These are phyloP conservation scores for Galagoides demidoff DNA, from an alignment of 2,797 vertebrate species.

Conservation along the genomic window DNA sequence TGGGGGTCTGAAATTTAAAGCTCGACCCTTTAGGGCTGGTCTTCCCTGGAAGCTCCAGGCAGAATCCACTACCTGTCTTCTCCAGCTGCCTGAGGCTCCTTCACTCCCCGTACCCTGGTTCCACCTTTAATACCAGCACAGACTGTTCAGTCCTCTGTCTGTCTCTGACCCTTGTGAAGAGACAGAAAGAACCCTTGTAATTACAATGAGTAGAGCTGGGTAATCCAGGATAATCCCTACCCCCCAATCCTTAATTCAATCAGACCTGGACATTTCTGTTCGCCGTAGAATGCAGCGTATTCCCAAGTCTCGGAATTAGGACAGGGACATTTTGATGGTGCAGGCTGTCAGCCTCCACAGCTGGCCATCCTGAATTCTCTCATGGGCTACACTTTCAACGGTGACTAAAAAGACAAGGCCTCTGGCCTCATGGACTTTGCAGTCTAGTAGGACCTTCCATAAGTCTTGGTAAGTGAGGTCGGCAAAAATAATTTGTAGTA, in stretches of 20 bases:
- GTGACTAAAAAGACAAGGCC: neutral
- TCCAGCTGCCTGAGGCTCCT: neutral
- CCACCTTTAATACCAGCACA: neutral
- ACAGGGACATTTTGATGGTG: neutral
- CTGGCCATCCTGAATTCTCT: no score
- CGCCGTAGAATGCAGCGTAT: neutral
- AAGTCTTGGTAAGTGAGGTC: neutral
- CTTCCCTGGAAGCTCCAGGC: neutral
- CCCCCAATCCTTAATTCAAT: neutral
- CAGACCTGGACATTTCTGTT: neutral
- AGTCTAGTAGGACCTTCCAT: neutral
- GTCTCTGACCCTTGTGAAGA: neutral
- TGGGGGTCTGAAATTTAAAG: neutral
- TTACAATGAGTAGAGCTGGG: neutral
- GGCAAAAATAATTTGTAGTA: neutral
- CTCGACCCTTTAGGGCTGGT: neutral
- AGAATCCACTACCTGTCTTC: neutral
- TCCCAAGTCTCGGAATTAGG: neutral
- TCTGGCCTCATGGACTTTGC: neutral
- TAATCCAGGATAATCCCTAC: neutral
- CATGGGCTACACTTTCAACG: neutral
- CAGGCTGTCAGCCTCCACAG: no score
- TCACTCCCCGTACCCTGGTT: accelerated
- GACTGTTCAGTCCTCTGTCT: neutral
- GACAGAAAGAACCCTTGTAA: neutral